These are phyloP conservation scores for Pyrochroa serraticornis DNA, from an alignment of 2,888 invertebrate species.

Conservation along the genomic window DNA sequence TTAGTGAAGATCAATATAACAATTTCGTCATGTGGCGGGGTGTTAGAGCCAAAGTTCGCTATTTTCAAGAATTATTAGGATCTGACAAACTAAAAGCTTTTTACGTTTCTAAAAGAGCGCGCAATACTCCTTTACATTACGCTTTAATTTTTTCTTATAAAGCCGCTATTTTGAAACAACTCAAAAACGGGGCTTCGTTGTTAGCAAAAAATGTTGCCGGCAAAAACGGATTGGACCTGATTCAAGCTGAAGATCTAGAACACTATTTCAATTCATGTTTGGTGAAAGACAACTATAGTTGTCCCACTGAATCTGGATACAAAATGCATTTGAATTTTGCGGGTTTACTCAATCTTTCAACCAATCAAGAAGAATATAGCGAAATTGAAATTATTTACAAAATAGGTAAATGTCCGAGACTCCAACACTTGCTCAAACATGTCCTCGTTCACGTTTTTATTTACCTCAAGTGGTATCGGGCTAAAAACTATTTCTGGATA, in stretches of 20 bases:
- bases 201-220: neutral
- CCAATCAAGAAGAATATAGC: neutral
- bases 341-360: neutral
- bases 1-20: neutral
- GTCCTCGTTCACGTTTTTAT: neutral
- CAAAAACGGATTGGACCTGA: slow-evolving; percentile 2
- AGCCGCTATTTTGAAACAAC: neutral
- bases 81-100: slow-evolving; percentile 1
- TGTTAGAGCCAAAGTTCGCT: neutral
- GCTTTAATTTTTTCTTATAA: slow-evolving; percentile 9
- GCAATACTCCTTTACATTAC: slow-evolving; percentile 14
- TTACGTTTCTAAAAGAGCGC: neutral
- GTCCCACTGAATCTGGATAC: neutral
- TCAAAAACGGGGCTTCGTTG: slow-evolving; percentile 9
- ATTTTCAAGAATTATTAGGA: slow-evolving; percentile 1
- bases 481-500: neutral
- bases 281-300: neutral
- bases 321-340: neutral
- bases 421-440: neutral
- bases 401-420: neutral
- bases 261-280: neutral
- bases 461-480: neutral
- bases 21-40: slow-evolving; percentile 1
- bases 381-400: neutral
- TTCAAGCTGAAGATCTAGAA: slow-evolving; percentile 4